Evolutionary conservation across 1,140 invertebrate genomes (phyloP), one percentile per base, ranked within the genome.

Genomic region (Wasmannia auropunctata): DNA sequence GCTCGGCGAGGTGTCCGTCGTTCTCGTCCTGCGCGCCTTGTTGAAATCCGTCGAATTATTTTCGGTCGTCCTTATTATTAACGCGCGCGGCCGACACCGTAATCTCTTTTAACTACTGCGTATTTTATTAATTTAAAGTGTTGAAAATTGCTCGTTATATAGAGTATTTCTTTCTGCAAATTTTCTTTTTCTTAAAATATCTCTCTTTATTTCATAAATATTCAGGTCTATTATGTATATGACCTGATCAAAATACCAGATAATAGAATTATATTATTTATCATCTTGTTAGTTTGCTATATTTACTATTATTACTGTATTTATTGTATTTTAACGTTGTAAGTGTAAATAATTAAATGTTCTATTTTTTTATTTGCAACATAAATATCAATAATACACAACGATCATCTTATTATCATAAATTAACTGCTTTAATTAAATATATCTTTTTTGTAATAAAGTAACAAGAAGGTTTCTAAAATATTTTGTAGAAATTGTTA

Each of bases 1-100:
- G 46, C 75, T 85, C 72, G 67, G 37, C 56, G 37, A 77, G 34
- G 56, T 85, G 70, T 85, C 58, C 46, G 58, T 28, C 58, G 43
- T 37, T 77, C 16, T 76, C 28, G 28, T 85, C 34, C 31, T 37
- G 31, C 22, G 19, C 54, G 56, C 2, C 62, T 80, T 69, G 65
- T 80, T 46, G 46, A 10, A 22, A 69, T 69, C 63, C 22, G 7
- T 65, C 58, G 77, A 70, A 70, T 69, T 80, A 40, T 70, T 80
- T 80, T 70, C 16, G 46, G 22, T 80, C 10, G 11, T 69, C 67
- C 63, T 70, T 80, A 69, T 31, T 22, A 65, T 79, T 69, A 80
- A 43, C 37, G 22, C 11, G 2, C 31, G 25, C 46, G 43, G 8
- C 22, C 16, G 22, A 19, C 31, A 19, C 25, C 16, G 34, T 69